A percentile compares a stretch with the other conserved stretches of the same genome.
Evolutionary conservation across 2,888 invertebrate species (phyloP).

Genomic region (Thalpophila matura): DNA sequence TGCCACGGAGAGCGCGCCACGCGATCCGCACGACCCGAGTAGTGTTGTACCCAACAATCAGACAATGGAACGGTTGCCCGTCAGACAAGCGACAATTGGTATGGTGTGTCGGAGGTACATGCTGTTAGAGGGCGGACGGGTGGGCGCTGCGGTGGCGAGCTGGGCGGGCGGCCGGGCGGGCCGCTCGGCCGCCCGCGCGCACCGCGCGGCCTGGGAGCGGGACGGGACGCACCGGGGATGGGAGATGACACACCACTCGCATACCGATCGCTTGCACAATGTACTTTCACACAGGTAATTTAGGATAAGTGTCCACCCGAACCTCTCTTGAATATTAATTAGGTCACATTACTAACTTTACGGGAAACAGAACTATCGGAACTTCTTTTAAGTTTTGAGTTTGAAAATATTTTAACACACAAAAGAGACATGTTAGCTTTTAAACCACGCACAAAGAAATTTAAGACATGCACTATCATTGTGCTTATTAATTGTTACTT

Average conservation of each 20-base stretch:
- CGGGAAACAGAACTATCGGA: slow-evolving; percentile 61
- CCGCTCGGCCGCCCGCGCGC: slow-evolving; percentile 73
- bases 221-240: slow-evolving; percentile 65
- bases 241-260: slow-evolving; percentile 68
- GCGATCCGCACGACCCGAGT: slow-evolving; percentile 90
- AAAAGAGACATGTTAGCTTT: slow-evolving; percentile 80
- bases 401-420: slow-evolving; percentile 79
- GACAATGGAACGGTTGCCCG: slow-evolving; percentile 91
- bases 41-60: slow-evolving; percentile 92
- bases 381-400: slow-evolving; percentile 72
- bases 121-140: slow-evolving; percentile 89
- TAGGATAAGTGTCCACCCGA: slow-evolving; percentile 86
- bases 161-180: slow-evolving; percentile 69
- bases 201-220: slow-evolving; percentile 64
- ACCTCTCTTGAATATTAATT: slow-evolving; percentile 66
- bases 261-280: slow-evolving; percentile 68
- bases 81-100: slow-evolving; percentile 91
- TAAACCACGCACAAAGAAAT: slow-evolving; percentile 77
- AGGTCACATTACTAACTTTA: slow-evolving; percentile 75
- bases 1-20: slow-evolving; percentile 88
- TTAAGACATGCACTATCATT: slow-evolving; percentile 85
- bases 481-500: slow-evolving; percentile 61
- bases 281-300: slow-evolving; percentile 71
- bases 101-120: slow-evolving; percentile 88
- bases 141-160: slow-evolving; percentile 75